Evolutionary conservation across 2,113 vertebrate genomes (phyloP), one percentile per base, ranked within the genome.

Genomic region (Lophotis ruficrista): DNA sequence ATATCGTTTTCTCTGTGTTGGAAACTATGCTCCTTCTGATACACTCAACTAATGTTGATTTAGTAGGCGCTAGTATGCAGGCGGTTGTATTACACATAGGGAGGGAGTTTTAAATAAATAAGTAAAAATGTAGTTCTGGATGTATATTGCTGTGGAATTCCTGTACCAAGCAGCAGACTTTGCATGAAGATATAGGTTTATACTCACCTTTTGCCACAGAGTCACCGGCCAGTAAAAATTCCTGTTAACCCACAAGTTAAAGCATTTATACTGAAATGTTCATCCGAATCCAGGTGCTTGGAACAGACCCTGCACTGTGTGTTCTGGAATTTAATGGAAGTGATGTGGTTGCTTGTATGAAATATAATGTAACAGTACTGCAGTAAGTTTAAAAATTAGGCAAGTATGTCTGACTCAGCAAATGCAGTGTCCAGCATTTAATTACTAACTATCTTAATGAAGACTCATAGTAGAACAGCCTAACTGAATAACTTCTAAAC

Each of bases 151-250:
- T 89, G 60, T 93, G 80, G 79, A 83, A 92, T 71, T 91, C n/a
- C 37, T 83, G 48, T 56, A 50, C 45, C 48, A 65, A 60, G 83
- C 24, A 65, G 89, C 33, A 83, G 72, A 37, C 48, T 92, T 53
- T 65, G 61, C 50, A 14, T 50, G 69, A 89, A 87, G 72, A 71
- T 92, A n/a, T 0, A 57, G 73, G 57, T 80, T 94, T 93, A 21
- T 72, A 47, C 38, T 94, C 70, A 85, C 91, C 80, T 96, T 93
- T 92, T 92, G 83, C 92, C 70, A 65, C 91, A 92, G 78, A 92
- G 78, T 91, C 73, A 45, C 11, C 65, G 78, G 50, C 89, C 90
- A 89, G 14, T 96, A 95, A 97, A 96, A 94, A 94, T 91, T 95
- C 92, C 81, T 71, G 23, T 69, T 69, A 91, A 82, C 54, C 62